Base-by-base conservation (phyloP, 2,888 invertebrate genomes). In the Acrocyrtus sp. region DNA sequence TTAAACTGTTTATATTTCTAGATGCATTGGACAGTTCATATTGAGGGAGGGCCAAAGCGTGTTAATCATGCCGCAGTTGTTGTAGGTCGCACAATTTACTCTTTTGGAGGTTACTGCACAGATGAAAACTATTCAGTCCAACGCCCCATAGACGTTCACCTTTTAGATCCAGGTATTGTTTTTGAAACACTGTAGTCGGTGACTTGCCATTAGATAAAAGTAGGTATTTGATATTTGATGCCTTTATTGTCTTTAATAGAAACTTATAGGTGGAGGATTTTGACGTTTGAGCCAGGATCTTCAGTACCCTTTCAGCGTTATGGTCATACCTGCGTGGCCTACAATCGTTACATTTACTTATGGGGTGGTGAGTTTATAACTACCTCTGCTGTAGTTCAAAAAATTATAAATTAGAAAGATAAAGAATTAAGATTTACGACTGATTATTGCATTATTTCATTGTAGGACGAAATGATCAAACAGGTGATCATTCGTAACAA, bases 21-120 rank as follows among this genome's bases (percentile, higher is more conserved):
- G 66, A 93, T 93, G 92, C 87, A 87, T 84, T 96, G 96, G 96
- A 93, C 92, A 60, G 89, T 92, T 34, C 90, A 90, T 83, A 86
- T 95, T 75, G 93, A 94, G 83, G 95, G 95, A 29, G 96, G 96
- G n/a, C 96, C 95, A 17, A 88, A 92, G 82, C 88, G 78, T 74
- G 95, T 95, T 15, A 95, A 95, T 84, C 95, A 95, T 87, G 95
- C 95, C n/a, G 94, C 94, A 4, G 94, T 92, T 24, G 88, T 89
- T 68, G 89, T 95, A 45, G 90, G 89, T 22, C 89, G 91, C 80
- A 89, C 88, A 82, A 92, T 97, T 78, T 96, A 91, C 84, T 93
- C 94, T 0, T 96, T 96, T 84, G 96, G 96, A 43, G 96, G 96
- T 26, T 96, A 95, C 83, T 95, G 93, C 83, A 93, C 94, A 0